These are phyloP conservation scores for Hanleya hanleyi DNA, from an alignment of 2,888 invertebrate species.

Conservation along the genomic window DNA sequence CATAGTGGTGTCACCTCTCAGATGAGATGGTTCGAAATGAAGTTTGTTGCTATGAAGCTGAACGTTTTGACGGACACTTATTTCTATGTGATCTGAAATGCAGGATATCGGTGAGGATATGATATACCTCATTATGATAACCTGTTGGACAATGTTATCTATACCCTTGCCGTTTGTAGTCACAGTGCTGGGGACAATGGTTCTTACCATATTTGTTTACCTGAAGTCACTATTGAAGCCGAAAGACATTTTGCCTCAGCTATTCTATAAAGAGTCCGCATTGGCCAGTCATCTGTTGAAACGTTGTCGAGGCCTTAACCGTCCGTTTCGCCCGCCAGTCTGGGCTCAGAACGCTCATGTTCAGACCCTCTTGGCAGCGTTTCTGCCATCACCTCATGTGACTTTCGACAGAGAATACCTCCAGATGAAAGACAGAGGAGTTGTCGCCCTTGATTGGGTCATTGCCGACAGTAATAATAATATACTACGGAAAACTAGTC, in stretches of 20 bases:
- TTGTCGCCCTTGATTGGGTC: constrained; percentile 66
- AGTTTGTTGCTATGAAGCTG: too few relatives aligned
- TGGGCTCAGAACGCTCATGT: constrained; percentile 58
- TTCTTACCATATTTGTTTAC: constrained; percentile 44
- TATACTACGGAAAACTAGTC: constrained; percentile 17
- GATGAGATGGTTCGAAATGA: too few relatives aligned
- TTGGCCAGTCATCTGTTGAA: constrained; percentile 58
- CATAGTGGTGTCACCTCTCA: too few relatives aligned
- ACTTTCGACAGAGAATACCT: constrained; percentile 58
- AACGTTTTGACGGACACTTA: too few relatives aligned
- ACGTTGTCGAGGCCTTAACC: constrained; percentile 51
- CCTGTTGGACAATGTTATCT: constrained; percentile 17
- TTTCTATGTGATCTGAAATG: too few relatives aligned
- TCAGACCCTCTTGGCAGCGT: constrained; percentile 53
- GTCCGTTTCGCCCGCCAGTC: constrained; percentile 52
- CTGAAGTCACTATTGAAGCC: constrained; percentile 47
- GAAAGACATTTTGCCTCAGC: constrained; percentile 43
- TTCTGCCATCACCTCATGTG: constrained; percentile 36
- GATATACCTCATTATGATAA: background rate
- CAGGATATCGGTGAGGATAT: too few relatives aligned
- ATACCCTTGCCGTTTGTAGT: constrained; percentile 21
- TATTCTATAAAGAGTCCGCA: constrained; percentile 62
- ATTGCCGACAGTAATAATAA: constrained; percentile 17
- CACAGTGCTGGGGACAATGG: constrained; percentile 38
- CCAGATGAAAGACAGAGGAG: constrained; percentile 62